phyloP scores from a whole-genome alignment of 1,140 invertebrate genomes.

The Meloidogyne exigua region DNA sequence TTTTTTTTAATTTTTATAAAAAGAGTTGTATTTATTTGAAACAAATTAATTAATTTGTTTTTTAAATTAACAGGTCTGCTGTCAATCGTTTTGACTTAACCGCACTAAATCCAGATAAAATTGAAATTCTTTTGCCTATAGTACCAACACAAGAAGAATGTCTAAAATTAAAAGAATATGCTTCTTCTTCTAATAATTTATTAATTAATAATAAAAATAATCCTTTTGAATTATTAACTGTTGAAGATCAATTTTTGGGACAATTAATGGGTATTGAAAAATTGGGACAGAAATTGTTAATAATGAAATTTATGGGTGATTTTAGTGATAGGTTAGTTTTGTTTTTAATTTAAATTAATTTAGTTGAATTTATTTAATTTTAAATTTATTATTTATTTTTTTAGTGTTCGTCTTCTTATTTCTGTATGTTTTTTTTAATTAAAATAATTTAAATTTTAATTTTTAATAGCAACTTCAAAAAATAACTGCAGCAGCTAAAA shows the following conservation, averaged over 20 bases:
- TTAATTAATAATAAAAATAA: no score
- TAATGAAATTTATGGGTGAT: constrained; percentile 96
- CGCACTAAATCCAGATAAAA: constrained; percentile 82
- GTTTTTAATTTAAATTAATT: no score
- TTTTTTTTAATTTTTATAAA: neutral
- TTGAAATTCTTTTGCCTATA: constrained; percentile 90
- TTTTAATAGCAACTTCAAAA: constrained; percentile 50
- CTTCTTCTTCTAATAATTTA: constrained; percentile 73
- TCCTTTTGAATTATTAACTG: constrained; percentile 77
- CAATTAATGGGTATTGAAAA: constrained; percentile 81
- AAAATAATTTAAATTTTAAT: neutral
- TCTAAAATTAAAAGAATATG: constrained; percentile 85
- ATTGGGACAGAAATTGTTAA: constrained; percentile 86
- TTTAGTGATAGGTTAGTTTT: constrained; percentile 67
- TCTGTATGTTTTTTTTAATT: neutral
- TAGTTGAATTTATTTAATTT: neutral
- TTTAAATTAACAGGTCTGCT: constrained; percentile 71
- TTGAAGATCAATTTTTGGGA: constrained; percentile 81
- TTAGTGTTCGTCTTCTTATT: neutral
- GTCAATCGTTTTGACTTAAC: constrained; percentile 90
- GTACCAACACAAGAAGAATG: constrained; percentile 89
- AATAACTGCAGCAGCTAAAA: constrained; percentile 58
- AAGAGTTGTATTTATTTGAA: no score
- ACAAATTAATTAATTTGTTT: no score
- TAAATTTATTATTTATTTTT: neutral